Evolutionary conservation across 1,140 invertebrate genomes (phyloP).

Genomic region (Aphelinus certus): DNA sequence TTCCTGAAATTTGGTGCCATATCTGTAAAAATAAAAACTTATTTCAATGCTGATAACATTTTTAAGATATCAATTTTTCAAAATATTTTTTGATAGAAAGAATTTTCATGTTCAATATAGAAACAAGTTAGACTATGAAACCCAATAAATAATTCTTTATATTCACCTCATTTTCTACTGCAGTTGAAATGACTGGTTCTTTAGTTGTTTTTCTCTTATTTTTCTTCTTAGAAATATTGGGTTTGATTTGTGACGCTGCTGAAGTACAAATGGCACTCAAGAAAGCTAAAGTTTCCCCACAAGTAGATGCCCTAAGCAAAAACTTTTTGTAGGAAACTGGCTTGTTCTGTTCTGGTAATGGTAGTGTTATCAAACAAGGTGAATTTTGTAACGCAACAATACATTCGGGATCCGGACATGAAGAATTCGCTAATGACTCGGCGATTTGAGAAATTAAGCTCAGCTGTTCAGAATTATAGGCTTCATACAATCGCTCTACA

Average conservation of each 20-base stretch:
- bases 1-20: slow-evolving; percentile 54
- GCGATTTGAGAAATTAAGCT: slow-evolving; percentile 54
- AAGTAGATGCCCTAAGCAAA: slow-evolving; percentile 59
- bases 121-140: too few species aligned
- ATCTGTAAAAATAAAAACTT: slow-evolving; percentile 46
- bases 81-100: background rate
- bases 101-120: background rate
- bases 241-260: slow-evolving; percentile 49
- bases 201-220: slow-evolving; percentile 59
- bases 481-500: slow-evolving; percentile 58
- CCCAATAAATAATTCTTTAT: background rate
- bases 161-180: slow-evolving; percentile 52
- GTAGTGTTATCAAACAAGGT: slow-evolving; percentile 49
- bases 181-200: slow-evolving; percentile 47
- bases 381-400: slow-evolving; percentile 50
- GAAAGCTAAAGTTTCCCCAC: slow-evolving; percentile 61
- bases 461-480: slow-evolving; percentile 57
- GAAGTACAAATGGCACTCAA: slow-evolving; percentile 57
- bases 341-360: slow-evolving; percentile 49
- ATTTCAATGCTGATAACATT: too few species aligned
- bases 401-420: slow-evolving; percentile 54
- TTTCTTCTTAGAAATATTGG: slow-evolving; percentile 53
- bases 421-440: slow-evolving; percentile 51
- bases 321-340: slow-evolving; percentile 58
- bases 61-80: too few species aligned